Evolutionary conservation across 2,797 vertebrate species (phyloP).

Genomic region (Antennarius maculatus): DNA sequence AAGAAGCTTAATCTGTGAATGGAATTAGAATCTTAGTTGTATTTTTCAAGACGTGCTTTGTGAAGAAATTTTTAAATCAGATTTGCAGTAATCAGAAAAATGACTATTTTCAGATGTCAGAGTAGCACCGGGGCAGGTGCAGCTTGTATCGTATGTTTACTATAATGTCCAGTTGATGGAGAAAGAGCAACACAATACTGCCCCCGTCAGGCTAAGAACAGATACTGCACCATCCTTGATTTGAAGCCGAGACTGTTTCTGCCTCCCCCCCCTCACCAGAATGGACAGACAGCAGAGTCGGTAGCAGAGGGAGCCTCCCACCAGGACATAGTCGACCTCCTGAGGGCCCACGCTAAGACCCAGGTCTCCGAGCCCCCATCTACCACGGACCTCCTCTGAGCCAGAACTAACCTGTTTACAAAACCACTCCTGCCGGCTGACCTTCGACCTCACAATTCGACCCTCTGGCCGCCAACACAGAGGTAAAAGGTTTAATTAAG

Average conservation of each 20-base stretch:
- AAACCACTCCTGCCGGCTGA: slow-evolving; percentile 13
- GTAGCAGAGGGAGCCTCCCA: slow-evolving; percentile 76
- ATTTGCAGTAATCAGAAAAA: neutral
- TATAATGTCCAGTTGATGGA: neutral
- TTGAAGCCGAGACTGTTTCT: slow-evolving; percentile 3
- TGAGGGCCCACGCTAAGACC: slow-evolving; percentile 65
- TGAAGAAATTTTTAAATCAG: neutral
- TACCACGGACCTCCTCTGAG: slow-evolving; percentile 64
- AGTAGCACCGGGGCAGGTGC: slow-evolving; percentile 6
- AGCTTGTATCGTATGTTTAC: neutral
- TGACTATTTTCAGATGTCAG: neutral
- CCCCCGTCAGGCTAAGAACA: slow-evolving; percentile 54
- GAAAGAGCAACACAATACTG: slow-evolving; percentile 57
- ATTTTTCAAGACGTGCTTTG: slow-evolving; percentile 14
- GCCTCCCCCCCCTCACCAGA: slow-evolving; percentile 55
- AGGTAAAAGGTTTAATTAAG: slow-evolving; percentile 38
- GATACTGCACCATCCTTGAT: slow-evolving; percentile 47
- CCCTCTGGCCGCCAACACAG: slow-evolving; percentile 2
- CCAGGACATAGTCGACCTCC: slow-evolving; percentile 77
- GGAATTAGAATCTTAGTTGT: slow-evolving; percentile 2
- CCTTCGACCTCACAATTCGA: slow-evolving; percentile 5
- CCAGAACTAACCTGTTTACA: slow-evolving; percentile 15
- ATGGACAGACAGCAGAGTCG: slow-evolving; percentile 75
- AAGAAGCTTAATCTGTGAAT: slow-evolving; percentile 5
- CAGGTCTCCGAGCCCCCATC: slow-evolving; percentile 35